A percentile compares a stretch with the other conserved stretches of the same genome.
phyloP scores from a whole-genome alignment of 2,113 vertebrate species.

The Chauna torquata region DNA sequence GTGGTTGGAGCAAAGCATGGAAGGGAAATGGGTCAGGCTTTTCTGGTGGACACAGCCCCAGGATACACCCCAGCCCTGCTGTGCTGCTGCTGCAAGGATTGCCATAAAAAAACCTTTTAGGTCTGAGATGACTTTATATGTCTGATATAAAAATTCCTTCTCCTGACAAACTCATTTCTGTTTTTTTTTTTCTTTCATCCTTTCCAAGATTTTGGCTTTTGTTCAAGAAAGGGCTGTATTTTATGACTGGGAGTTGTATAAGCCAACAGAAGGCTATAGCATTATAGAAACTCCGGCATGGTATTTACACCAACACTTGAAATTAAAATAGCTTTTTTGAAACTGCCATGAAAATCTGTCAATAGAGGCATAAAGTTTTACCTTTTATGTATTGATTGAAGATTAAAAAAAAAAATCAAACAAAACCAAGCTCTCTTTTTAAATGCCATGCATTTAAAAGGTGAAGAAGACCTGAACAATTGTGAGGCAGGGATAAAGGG shows the following conservation, averaged over 20 bases:
- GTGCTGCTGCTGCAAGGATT: background rate
- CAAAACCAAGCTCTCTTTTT: background rate
- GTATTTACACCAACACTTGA: conserved; percentile 21
- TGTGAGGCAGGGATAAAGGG: background rate
- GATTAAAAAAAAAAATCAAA: background rate
- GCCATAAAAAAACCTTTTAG: background rate
- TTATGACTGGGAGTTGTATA: background rate
- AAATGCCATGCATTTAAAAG: background rate
- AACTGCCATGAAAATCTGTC: background rate
- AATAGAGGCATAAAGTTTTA: background rate
- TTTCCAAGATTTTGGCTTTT: background rate
- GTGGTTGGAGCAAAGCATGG: fast-evolving
- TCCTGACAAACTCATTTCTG: conserved; percentile 5
- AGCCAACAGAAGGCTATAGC: background rate
- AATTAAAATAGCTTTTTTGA: background rate
- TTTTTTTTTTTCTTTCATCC: conserved; percentile 4
- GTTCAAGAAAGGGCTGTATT: background rate
- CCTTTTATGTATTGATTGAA: background rate
- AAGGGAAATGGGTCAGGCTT: background rate
- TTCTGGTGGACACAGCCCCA: background rate
- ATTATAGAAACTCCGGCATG: background rate
- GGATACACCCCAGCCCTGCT: background rate
- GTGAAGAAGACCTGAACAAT: background rate
- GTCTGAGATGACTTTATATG: background rate
- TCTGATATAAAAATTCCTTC: background rate